Percentiles rank a stretch among this genome's conserved stretches.
phyloP scores from a whole-genome alignment of 2,888 invertebrate species.

The Ophion costatus region DNA sequence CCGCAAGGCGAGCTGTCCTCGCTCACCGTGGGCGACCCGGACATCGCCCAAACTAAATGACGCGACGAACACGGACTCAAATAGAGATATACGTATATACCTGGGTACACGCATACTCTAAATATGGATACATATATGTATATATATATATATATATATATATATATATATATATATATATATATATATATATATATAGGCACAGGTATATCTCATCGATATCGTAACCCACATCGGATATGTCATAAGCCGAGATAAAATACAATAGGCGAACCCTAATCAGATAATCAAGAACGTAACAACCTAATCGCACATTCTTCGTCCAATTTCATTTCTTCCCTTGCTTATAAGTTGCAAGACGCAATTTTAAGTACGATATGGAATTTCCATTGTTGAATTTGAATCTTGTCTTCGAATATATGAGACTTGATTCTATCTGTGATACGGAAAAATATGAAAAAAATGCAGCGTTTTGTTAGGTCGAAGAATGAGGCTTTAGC shows the following conservation, averaged over 20 bases:
- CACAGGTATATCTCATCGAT: neutral
- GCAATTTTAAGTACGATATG: neutral
- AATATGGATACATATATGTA: neutral
- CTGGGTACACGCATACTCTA: neutral
- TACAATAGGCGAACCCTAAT: too few species aligned
- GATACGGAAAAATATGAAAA: too few species aligned
- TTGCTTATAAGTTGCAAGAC: neutral
- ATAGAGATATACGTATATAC: constrained; percentile 30
- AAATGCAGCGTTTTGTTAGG: too few species aligned
- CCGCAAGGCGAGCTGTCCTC: constrained; percentile 79
- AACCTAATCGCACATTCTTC: too few species aligned
- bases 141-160: neutral
- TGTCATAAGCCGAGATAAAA: too few species aligned
- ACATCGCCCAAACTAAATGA: constrained; percentile 73
- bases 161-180: too few species aligned
- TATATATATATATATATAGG: too few species aligned
- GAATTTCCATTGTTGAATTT: too few species aligned
- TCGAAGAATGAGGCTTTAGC: too few species aligned
- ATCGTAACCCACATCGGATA: neutral
- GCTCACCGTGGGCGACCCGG: constrained; percentile 75
- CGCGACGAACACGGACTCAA: constrained; percentile 45
- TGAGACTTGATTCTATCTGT: too few species aligned
- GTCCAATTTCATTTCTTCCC: neutral
- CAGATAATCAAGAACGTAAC: too few species aligned
- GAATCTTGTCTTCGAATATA: too few species aligned